A percentile compares a stretch with the other conserved stretches of the same genome.
Conservation (phyloP, 1,140 invertebrate species). For the Mycetomoellerius zeteki region DNA sequence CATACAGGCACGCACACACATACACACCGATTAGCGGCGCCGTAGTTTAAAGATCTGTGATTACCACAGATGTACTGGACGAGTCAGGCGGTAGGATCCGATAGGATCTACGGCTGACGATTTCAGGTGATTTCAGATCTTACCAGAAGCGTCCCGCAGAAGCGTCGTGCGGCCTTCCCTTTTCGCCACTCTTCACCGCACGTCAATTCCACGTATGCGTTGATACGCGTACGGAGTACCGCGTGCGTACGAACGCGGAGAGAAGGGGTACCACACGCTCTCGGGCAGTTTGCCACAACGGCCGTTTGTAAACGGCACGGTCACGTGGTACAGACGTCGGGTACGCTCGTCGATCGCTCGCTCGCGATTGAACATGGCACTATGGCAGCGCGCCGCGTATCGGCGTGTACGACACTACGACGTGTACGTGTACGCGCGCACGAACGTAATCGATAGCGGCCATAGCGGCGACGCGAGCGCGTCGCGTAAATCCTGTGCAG, state of each 20-base stretch:
- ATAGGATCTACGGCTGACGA: background rate
- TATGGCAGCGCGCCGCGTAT: conserved; percentile 33
- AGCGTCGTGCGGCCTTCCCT: background rate
- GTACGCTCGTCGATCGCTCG: conserved; percentile 34
- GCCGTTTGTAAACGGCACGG: conserved; percentile 72
- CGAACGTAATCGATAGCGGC: background rate
- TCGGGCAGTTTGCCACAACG: conserved; percentile 49
- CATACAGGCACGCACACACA: background rate
- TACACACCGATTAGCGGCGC: background rate
- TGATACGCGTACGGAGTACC: background rate
- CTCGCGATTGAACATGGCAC: conserved; percentile 54
- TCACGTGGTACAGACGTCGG: conserved; percentile 67
- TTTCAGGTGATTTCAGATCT: background rate
- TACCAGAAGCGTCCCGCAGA: conserved; percentile 2
- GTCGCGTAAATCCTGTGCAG: background rate
- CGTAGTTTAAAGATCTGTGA: conserved; percentile 21
- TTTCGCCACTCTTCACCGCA: background rate
- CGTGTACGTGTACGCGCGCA: background rate
- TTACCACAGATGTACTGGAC: background rate
- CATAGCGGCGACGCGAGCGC: background rate
- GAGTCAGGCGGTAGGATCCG: background rate
- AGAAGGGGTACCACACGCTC: conserved; percentile 2
- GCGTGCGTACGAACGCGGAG: conserved; percentile 10
- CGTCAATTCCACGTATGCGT: background rate
- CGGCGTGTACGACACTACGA: too few species aligned